Evolutionary conservation across 2,888 invertebrate species (phyloP), one percentile per base, ranked within the genome.

Genomic region (Nemotelus pantherinus): DNA sequence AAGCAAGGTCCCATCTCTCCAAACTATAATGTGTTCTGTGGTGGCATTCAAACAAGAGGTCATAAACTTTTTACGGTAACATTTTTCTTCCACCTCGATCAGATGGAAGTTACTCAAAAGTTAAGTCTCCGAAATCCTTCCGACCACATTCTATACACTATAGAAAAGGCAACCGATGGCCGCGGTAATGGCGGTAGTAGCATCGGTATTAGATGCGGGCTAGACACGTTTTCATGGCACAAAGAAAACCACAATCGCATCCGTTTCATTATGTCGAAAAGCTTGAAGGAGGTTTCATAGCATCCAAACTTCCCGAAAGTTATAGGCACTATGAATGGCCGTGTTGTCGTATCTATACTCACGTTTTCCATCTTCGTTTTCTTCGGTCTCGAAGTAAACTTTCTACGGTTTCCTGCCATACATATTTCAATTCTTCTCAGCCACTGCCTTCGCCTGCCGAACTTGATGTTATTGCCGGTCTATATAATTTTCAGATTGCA

Each of bases 211-310:
- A 57, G 10, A 10, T 10, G 57, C 57, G 25, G 50, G 50, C 3
- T 41, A 67, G 65, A 67, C 67, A 48, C 39, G n/a, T 67, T 48
- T 67, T 48, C 67, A 3, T 10, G 44, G 47, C 50, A 39, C 50
- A 70, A 70, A 70, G 70, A 70, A 70, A 70, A 70, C 70, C 70
- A 55, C 70, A 70, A 70, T 47, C 55, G 53, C 55, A 43, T 70
- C 70, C 53, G 44, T 70, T 70, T 55, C 47, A 70, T 70, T 55
- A 70, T 53, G 70, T 25, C 43, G 47, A 70, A 70, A 70, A 70
- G 70, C 47, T 53, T 47, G 43, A 70, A 4, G 53, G 70, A 41
- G 70, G 70, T 70, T 70, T 55, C 70, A 70, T 70, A 70, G 55
- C 47, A 55, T 70, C 55, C 25, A 53, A 70, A 53, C 70, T 53